Base-by-base conservation (phyloP, 2,888 invertebrate species). In the Merodon equestris region DNA sequence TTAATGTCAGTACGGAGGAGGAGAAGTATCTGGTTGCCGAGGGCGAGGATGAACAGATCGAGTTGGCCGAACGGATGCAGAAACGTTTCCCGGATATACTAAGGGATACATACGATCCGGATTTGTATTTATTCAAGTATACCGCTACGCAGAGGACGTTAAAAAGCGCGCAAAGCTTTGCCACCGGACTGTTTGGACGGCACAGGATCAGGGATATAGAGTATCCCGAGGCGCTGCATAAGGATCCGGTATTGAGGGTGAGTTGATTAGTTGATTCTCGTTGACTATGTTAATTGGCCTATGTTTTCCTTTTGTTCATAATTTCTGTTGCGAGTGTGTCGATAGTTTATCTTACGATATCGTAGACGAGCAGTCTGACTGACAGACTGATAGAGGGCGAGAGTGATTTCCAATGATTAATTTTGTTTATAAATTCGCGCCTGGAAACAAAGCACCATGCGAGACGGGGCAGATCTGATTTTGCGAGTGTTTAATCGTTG, bases 121-220 rank as follows among this genome's bases (percentile, higher is more conserved):
- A 83, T 47, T 83, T 83, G 72, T 86, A 84, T 81, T 90, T 95
- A 93, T 94, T 96, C 85, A 93, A 93, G 84, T 94, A 92, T 83
- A 96, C 96, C 14, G 92, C 92, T 1, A 94, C 94, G 0, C 93
- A 95, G 85, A 91, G 96, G 82, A 92, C 96, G 0, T 90, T 92
- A 63, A 91, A 92, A 84, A 96, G 96, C 87, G 95, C 95, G 0
- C 91, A 91, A 83, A 91, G 92, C 86, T 96, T 96, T 89, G 91
- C 93, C 0, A 90, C 92, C 57, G 96, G 96, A 0, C 87, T 96
- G 47, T 96, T 96, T 89, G 94, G 94, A 12, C 90, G 91, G 77
- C 89, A 91, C 83, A 90, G 91, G 17, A 91, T 92, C 15, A 89
- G 90, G 57, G 87, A 91, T 81, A 92, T 95, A 10, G 89, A 90